These are phyloP conservation scores for Ameiurus melas DNA, from an alignment of 2,113 vertebrate species.

Conservation along the genomic window DNA sequence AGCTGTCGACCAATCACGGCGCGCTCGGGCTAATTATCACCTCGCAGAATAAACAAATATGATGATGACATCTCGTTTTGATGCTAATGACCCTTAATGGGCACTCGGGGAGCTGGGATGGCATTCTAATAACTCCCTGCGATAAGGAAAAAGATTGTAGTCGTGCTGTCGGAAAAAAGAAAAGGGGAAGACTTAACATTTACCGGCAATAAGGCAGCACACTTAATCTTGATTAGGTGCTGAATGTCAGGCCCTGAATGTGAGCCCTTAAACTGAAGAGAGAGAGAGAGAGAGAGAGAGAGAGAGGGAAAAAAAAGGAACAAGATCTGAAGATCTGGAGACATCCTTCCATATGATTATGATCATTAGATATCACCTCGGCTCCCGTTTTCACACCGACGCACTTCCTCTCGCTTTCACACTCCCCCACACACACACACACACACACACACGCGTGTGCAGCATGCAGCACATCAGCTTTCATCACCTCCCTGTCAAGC, in stretches of 20 bases:
- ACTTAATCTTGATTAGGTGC: conserved; percentile 35
- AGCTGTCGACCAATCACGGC: conserved; percentile 32
- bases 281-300: not conserved
- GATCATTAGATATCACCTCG: conserved; percentile 54
- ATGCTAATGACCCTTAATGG: conserved; percentile 58
- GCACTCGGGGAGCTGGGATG: conserved; percentile 42
- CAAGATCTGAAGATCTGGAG: conserved; percentile 20
- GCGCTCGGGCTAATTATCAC: conserved; percentile 41
- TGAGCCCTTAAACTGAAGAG: conserved; percentile 19
- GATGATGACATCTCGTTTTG: conserved; percentile 58
- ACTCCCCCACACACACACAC: conserved; percentile 13
- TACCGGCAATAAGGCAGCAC: conserved; percentile 24
- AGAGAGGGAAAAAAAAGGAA: conserved; percentile 43
- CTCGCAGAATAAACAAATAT: conserved; percentile 53
- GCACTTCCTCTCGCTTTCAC: conserved; percentile 22
- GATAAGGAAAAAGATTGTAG: conserved; percentile 28
- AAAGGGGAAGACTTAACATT: conserved; percentile 11
- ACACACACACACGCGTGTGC: not conserved
- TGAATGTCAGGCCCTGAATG: conserved; percentile 35
- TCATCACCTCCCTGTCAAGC: conserved; percentile 53
- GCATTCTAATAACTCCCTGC: conserved; percentile 42
- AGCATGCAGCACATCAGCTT: conserved; percentile 32
- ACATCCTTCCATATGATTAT: conserved; percentile 50
- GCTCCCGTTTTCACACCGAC: conserved; percentile 50
- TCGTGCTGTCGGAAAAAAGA: not conserved